Percentiles rank a stretch among this genome's conserved stretches.
Evolutionary conservation across 2,797 vertebrate genomes (phyloP).

Genomic region (Lemur catta): DNA sequence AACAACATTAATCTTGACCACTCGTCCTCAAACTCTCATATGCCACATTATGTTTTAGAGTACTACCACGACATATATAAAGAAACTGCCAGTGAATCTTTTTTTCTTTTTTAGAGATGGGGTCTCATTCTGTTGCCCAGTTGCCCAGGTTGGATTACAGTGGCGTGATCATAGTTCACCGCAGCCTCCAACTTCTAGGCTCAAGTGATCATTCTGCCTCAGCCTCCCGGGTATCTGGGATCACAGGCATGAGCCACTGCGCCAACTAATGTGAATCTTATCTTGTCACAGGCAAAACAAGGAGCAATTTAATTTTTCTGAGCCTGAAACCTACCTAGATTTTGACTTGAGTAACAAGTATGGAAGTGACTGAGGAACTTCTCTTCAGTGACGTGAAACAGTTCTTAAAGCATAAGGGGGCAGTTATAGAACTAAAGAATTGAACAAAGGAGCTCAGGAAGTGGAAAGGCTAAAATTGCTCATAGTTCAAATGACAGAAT

Average conservation of each 20-base stretch:
- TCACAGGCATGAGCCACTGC: background rate
- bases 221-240: background rate
- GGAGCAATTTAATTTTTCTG: slow-evolving; percentile 29
- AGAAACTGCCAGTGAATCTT: background rate
- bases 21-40: background rate
- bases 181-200: background rate
- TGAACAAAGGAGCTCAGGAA: background rate
- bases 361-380: slow-evolving; percentile 2
- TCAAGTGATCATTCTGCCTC: background rate
- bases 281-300: background rate
- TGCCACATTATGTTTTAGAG: background rate
- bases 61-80: background rate
- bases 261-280: background rate
- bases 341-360: slow-evolving; percentile 34
- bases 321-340: background rate
- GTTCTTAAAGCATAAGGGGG: background rate
- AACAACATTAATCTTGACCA: background rate
- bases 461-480: background rate
- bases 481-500: slow-evolving; percentile 8
- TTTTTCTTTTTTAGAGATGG: background rate
- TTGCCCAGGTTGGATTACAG: background rate
- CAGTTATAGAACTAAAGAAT: background rate
- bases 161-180: background rate
- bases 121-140: background rate
- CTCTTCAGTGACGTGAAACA: background rate